Conservation (phyloP, 2,888 invertebrate genomes). For the Endomychus coccineus region DNA sequence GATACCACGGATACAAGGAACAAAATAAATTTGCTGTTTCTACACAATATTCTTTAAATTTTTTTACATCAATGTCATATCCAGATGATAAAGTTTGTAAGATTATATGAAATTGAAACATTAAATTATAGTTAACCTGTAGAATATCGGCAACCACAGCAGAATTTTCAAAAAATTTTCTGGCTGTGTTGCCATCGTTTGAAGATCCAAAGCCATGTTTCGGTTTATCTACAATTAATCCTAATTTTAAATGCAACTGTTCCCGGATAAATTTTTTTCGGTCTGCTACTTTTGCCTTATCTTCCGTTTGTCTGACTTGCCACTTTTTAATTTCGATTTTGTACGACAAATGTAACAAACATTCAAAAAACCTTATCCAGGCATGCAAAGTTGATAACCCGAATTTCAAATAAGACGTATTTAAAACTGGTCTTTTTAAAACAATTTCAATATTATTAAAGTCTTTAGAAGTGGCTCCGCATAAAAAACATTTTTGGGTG, state of each 20-base stretch:
- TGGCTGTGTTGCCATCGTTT: constrained; percentile 27
- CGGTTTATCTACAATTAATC: constrained; percentile 24
- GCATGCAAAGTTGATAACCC: constrained; percentile 21
- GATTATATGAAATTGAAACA: constrained; percentile 16
- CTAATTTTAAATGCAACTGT: constrained; percentile 17
- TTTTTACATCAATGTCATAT: constrained; percentile 15
- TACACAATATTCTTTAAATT: constrained; percentile 17
- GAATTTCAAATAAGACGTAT: constrained; percentile 14
- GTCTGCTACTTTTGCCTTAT: constrained; percentile 5
- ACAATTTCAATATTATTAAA: constrained; percentile 12
- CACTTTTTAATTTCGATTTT: constrained; percentile 28
- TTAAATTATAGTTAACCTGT: constrained; percentile 16
- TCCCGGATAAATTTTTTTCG: constrained; percentile 12
- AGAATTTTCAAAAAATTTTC: constrained; percentile 25
- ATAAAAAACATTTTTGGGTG: constrained; percentile 9
- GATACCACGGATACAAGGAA: constrained; percentile 19
- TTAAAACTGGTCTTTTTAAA: constrained; percentile 8
- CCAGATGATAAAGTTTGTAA: constrained; percentile 21
- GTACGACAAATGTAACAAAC: constrained; percentile 30
- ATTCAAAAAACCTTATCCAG: constrained; percentile 17
- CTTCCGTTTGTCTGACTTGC: constrained; percentile 17
- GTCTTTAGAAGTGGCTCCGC: constrained; percentile 9
- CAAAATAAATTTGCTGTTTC: constrained; percentile 22
- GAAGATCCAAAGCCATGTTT: constrained; percentile 25
- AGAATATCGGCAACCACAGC: constrained; percentile 20